Base-by-base conservation (phyloP, 2,113 vertebrate species). In the Isurus oxyrinchus region DNA sequence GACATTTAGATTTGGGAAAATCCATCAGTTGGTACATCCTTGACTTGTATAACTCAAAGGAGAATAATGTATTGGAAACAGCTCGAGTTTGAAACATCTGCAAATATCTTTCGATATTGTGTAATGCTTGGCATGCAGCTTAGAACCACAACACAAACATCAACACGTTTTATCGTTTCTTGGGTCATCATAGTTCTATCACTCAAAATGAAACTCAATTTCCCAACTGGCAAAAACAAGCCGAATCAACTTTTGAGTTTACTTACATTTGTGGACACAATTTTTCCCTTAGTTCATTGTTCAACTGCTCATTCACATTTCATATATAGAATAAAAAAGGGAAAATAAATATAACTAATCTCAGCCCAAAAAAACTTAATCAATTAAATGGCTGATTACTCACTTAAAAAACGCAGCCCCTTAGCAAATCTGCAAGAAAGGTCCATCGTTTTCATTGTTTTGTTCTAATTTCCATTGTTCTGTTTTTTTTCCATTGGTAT, bases 31-130 rank as follows among this genome's bases (percentile, higher is more conserved):
- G 19, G 27, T 44, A 66, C 61, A 49, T 40, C 61, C 25, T 14
- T 72, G 25, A 72, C 66, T 95, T 72, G 67, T 40, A 72, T 95
- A 40, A 76, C 25, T 27, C 94, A 69, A 59, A 91, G 57, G 27
- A 55, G 88, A 59, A 91, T 59, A 91, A 16, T 69, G 44, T 31
- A 72, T 35, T 95, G 94, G 94, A 95, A 95, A 95, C 31, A 16
- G 67, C 44, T 53, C 97, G 96, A 97, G 96, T 97, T 96, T 97
- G 91, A 95, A 96, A 97, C 97, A 97, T 97, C 97, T 97, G 97
- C 96, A 97, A 97, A 97, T 97, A 97, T 97, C 97, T 97, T 97
- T 96, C 97, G 40, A 97, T 97, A 97, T 97, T 97, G 97, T 96
- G 96, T 96, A 97, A 97, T 96, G 97, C 96, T 96, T 97, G 97